Percentiles rank a stretch among this genome's conserved stretches.
Conservation (phyloP, 1,140 invertebrate genomes). For the Aradophagus sp. region DNA sequence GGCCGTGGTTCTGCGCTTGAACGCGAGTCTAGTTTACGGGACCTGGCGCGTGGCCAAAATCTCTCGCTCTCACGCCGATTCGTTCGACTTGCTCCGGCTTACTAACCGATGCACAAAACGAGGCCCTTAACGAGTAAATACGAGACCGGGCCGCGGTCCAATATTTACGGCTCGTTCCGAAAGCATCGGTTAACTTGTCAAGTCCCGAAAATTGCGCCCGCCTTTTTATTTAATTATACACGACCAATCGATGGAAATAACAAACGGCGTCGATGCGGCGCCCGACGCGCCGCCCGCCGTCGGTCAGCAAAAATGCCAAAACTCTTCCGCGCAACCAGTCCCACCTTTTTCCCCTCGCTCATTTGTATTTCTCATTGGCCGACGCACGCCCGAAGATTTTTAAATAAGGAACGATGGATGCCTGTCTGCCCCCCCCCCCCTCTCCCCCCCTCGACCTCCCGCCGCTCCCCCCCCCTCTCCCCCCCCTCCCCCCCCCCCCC, state of each 20-base stretch:
- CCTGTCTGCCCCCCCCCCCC: no score
- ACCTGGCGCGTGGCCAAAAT: slow-evolving; percentile 69
- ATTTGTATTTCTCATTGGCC: slow-evolving; percentile 1
- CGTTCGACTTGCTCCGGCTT: slow-evolving; percentile 59
- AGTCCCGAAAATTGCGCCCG: slow-evolving; percentile 17
- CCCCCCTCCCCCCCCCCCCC: no score
- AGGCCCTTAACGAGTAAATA: slow-evolving; percentile 63
- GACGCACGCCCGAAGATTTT: not conserved
- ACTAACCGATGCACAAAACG: slow-evolving; percentile 68
- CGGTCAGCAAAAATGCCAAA: no score
- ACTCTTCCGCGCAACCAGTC: no score
- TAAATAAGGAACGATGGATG: no score
- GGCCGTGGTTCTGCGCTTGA: slow-evolving; percentile 26
- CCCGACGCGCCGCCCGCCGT: not conserved
- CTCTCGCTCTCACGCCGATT: slow-evolving; percentile 59
- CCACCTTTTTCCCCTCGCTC: not conserved
- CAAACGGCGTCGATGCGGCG: slow-evolving; percentile 4
- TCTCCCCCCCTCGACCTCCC: no score
- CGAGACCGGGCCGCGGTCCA: slow-evolving; percentile 49
- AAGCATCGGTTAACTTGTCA: slow-evolving; percentile 30
- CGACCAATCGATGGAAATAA: slow-evolving; percentile 25
- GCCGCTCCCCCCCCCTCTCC: no score
- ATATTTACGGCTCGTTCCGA: slow-evolving; percentile 55
- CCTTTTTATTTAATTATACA: slow-evolving; percentile 1
- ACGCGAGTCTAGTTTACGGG: slow-evolving; percentile 52